Evolutionary conservation across 2,113 vertebrate genomes (phyloP).

Genomic region (Oenanthe melanoleuca): DNA sequence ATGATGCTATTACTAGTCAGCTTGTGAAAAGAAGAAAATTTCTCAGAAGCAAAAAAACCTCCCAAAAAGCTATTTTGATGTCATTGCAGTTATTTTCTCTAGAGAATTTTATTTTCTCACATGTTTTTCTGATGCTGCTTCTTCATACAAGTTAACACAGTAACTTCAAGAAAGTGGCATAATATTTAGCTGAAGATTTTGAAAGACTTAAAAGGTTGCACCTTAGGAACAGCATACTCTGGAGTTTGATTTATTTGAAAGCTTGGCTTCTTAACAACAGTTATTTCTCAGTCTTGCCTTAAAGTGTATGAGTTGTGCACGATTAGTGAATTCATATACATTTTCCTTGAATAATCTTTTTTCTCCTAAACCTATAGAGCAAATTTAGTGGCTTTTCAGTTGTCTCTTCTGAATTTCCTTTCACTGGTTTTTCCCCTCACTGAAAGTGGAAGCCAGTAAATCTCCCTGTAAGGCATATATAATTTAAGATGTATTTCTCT

Average conservation of each 20-base stretch:
- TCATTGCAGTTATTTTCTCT: not conserved
- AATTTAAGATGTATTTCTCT: constrained; percentile 47
- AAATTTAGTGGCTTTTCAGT: not conserved
- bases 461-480: constrained; percentile 31
- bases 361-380: not conserved
- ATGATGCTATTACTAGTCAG: not conserved
- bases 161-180: not conserved
- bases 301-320: not conserved
- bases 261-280: not conserved
- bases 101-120: not conserved
- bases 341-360: not conserved
- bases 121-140: not conserved
- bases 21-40: not conserved
- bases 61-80: not conserved
- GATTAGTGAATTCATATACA: not conserved
- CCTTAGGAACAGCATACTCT: not conserved
- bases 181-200: not conserved
- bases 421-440: constrained; percentile 51
- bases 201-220: not conserved
- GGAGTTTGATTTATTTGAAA: not conserved
- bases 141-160: not conserved
- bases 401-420: constrained; percentile 39
- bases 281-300: not conserved
- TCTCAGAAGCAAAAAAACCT: not conserved
- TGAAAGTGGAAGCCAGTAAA: constrained; percentile 46